Evolutionary conservation across 2,888 invertebrate species (phyloP), one percentile per base, ranked within the genome.

Genomic region (Epinotia nisella): DNA sequence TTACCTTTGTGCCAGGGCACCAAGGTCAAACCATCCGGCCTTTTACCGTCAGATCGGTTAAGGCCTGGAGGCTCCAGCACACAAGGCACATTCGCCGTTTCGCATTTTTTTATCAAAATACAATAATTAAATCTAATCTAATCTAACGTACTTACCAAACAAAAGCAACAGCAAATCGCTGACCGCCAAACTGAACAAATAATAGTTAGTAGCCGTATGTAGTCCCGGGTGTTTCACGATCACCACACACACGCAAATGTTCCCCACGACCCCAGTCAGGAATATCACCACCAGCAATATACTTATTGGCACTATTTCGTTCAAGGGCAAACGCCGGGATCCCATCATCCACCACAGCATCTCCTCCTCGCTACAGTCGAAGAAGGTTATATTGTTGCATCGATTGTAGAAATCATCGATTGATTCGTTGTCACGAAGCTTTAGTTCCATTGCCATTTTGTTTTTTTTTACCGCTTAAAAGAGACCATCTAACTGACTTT

Each of bases 121-220:
- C 0, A 29, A 29, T 29, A 9, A 7, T 9, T 35, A 1, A 29
- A 29, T 29, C 29, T 35, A 35, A 35, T 29, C 35, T 35, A 1
- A 9, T 35, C 9, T 55, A 62, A n/a, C 10, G 2, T 29, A 84
- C 97, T 96, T 89, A 96, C 98, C 98, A 81, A 98, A 95, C 60
- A 97, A 87, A 21, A 98, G 94, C 77, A 98, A 94, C 70, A 96
- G 95, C 58, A 98, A 92, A 90, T 98, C 98, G 64, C 98, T 98
- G 29, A 98, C 95, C 64, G 98, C 97, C 87, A 98, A 92, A 88
- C 97, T 98, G 90, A 98, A 97, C 67, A 98, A 94, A 85, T 98
- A 98, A 87, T 97, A 98, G 87, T 98, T 98, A 0, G 98, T 98
- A 0, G 98, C 97, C 0, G 98, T 97, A 83, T 97, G 98, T 95